A percentile compares a stretch with the other conserved stretches of the same genome.
phyloP scores from a whole-genome alignment of 2,113 vertebrate genomes.

The Charadrius vociferus region DNA sequence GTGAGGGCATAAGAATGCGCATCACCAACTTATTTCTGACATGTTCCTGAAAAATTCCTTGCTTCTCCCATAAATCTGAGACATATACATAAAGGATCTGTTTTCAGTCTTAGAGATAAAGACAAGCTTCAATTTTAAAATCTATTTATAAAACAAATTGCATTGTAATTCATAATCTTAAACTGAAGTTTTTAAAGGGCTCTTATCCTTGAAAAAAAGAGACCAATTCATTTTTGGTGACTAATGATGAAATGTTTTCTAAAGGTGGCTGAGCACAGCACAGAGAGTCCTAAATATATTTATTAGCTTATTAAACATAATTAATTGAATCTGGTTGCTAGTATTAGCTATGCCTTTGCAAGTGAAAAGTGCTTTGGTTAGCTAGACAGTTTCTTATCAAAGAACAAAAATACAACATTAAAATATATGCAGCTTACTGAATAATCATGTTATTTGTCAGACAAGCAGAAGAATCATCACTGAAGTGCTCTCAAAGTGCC shows the following conservation, averaged over 20 bases:
- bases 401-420: neutral
- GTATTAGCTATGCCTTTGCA: constrained; percentile 3
- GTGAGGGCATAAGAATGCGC: neutral
- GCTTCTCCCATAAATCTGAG: neutral
- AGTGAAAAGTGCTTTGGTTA: neutral
- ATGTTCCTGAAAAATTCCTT: neutral
- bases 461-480: constrained; percentile 23
- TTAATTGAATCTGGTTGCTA: constrained; percentile 30
- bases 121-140: neutral
- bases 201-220: constrained; percentile 1
- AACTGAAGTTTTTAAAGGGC: neutral
- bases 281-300: constrained; percentile 11
- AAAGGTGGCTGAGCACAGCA: constrained; percentile 31
- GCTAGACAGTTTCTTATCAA: neutral
- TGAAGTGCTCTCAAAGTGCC: constrained; percentile 32
- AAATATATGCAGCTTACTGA: neutral
- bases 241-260: constrained; percentile 45
- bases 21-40: neutral
- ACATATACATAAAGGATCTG: neutral
- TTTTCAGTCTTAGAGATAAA: neutral
- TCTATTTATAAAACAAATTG: neutral
- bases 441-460: constrained; percentile 39
- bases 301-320: constrained; percentile 38
- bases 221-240: neutral
- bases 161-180: neutral